Evolutionary conservation across 2,113 vertebrate genomes (phyloP).

Genomic region (Geothlypis trichas): DNA sequence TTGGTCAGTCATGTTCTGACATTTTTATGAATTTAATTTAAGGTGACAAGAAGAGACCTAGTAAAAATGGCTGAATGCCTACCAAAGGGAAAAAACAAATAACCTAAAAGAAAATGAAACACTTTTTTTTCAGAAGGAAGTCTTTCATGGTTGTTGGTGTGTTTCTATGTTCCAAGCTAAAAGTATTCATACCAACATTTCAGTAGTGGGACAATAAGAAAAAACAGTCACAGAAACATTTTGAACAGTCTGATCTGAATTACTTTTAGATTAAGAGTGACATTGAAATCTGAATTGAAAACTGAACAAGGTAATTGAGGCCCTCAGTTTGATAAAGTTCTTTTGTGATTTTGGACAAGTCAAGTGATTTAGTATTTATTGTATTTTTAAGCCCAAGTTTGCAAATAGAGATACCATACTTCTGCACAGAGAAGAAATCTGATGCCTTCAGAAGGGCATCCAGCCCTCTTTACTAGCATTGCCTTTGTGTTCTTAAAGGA

Average conservation of each 20-base stretch:
- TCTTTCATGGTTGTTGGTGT: conserved; percentile 12
- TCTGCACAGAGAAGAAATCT: background rate
- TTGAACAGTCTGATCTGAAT: background rate
- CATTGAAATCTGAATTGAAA: background rate
- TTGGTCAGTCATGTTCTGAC: background rate
- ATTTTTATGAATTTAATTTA: conserved; percentile 62
- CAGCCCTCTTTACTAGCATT: background rate
- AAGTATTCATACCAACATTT: background rate
- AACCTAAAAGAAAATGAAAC: conserved; percentile 60
- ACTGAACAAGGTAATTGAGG: background rate
- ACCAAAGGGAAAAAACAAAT: conserved; percentile 35
- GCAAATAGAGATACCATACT: background rate
- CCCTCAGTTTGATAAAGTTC: background rate
- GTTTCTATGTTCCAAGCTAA: conserved; percentile 21
- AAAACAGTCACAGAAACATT: background rate
- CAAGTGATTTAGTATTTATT: background rate
- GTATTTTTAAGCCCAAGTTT: background rate
- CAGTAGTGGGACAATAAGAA: background rate
- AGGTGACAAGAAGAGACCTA: conserved; percentile 46
- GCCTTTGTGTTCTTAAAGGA: background rate
- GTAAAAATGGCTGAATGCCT: conserved; percentile 16
- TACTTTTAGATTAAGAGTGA: background rate
- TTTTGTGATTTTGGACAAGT: background rate
- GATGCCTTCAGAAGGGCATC: background rate
- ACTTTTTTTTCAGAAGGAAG: conserved; percentile 47